Evolutionary conservation across 2,888 invertebrate species (phyloP).

Genomic region (Tiliacea citrago): DNA sequence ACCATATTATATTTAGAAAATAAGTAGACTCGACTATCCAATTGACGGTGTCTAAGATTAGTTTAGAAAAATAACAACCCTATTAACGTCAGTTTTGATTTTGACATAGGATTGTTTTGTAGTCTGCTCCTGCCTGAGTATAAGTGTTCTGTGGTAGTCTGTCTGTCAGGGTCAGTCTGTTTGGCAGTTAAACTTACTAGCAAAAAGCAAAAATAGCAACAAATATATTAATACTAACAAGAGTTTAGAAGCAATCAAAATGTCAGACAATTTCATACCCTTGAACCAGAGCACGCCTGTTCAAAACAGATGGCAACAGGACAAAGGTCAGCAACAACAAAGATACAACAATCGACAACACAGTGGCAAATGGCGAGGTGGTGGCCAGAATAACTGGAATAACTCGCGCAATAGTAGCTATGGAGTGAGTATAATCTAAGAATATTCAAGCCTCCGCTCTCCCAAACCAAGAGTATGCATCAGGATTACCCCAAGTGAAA

Average conservation of each 20-base stretch:
- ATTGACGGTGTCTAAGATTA: too few relatives aligned
- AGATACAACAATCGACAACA: slow-evolving; percentile 70
- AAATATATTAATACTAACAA: not conserved
- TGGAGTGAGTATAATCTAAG: slow-evolving; percentile 73
- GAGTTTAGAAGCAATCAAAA: slow-evolving; percentile 50
- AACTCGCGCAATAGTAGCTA: slow-evolving; percentile 78
- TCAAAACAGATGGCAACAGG: slow-evolving; percentile 77
- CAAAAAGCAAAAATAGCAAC: not conserved
- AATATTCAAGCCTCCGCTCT: not conserved
- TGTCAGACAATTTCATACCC: slow-evolving; percentile 87
- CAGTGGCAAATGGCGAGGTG: slow-evolving; percentile 72
- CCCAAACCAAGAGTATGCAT: not conserved
- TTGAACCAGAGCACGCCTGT: slow-evolving; percentile 86
- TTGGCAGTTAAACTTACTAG: too few relatives aligned
- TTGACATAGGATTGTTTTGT: too few relatives aligned
- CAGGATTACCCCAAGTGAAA: not conserved
- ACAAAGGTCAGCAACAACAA: slow-evolving; percentile 72
- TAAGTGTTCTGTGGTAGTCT: too few relatives aligned
- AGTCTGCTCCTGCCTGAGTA: too few relatives aligned
- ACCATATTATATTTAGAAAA: not conserved
- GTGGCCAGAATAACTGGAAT: slow-evolving; percentile 76
- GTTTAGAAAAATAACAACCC: not conserved
- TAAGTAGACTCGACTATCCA: not conserved
- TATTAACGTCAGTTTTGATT: slow-evolving; percentile 15
- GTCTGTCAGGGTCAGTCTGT: too few relatives aligned